Evolutionary conservation across 2,113 vertebrate species (phyloP), one percentile per base, ranked within the genome.

Genomic region (Dolichotis patagonum): DNA sequence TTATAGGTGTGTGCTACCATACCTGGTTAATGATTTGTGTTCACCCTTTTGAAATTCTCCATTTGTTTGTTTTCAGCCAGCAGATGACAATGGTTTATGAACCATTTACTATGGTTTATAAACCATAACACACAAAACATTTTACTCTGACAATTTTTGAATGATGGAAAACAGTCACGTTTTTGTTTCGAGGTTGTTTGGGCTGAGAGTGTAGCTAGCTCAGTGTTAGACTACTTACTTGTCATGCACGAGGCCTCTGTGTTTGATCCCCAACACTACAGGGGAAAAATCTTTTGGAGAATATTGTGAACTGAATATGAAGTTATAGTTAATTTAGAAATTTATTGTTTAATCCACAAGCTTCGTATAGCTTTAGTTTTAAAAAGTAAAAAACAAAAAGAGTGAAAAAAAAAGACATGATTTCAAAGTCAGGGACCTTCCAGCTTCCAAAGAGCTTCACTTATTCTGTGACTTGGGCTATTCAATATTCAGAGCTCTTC

Each of bases 281-380:
- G 12, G 24, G 69, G 71, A 26, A 24, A 41, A 41, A 43, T 13
- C 41, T 77, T 77, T 46, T 46, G 73, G 41, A 22, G 49, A 89
- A 82, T 77, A 56, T 92, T 92, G 43, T 8, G 20, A 92, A 77
- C 82, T 89, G 32, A 77, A 92, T 89, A 24, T 62, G 52, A 85
- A 77, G 41, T 95, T 92, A 63, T 0, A 80, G 26, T 19, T 85
- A 73, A 38, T 41, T 73, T 41, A 73, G 3, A 73, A 24, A 73
- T 73, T 38, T 69, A 38, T 69, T 73, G n/a, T 41, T 75, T 75
- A 75, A 75, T 28, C 71, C 11, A 26, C 71, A 41, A 28, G 11
- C 22, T 75, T 75, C 38, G 4, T 75, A 75, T 13, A 75, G 20
- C n/a, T 73, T 73, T 24, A 73, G 71, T 41, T 38, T 22, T 5